Percentiles rank a stretch among this genome's conserved stretches.
phyloP scores from a whole-genome alignment of 2,113 vertebrate genomes.

The Garra rufa region DNA sequence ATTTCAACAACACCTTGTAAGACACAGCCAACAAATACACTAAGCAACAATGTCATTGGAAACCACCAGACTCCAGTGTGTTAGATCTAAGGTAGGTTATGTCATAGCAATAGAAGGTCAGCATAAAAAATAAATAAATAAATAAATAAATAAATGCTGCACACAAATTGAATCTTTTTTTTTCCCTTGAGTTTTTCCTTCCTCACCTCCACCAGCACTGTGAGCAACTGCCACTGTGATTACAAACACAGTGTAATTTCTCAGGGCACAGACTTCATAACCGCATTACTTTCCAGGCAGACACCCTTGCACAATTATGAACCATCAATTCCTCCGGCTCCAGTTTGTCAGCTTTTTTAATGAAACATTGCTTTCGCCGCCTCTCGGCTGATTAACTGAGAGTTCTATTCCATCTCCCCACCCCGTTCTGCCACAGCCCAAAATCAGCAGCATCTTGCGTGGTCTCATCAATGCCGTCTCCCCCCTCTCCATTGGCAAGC shows the following conservation, averaged over 20 bases:
- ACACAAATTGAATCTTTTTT: conserved; percentile 1
- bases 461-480: background rate
- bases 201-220: conserved; percentile 46
- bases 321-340: conserved; percentile 48
- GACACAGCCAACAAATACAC: no score
- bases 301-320: conserved; percentile 46
- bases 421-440: background rate
- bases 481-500: background rate
- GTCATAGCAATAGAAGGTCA: background rate
- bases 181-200: conserved; percentile 40
- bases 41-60: no score
- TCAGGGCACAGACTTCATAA: conserved; percentile 43
- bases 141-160: background rate
- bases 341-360: conserved; percentile 56
- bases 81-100: background rate
- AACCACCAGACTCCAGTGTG: no score
- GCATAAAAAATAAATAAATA: background rate
- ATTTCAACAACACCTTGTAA: no score
- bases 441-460: background rate
- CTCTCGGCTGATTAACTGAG: conserved; percentile 39
- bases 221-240: conserved; percentile 41
- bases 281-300: conserved; percentile 40
- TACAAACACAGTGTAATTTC: conserved; percentile 47
- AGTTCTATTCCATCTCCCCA: background rate
- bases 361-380: conserved; percentile 43